Evolutionary conservation across 1,140 invertebrate species (phyloP).

Genomic region (Goniozus legneri): DNA sequence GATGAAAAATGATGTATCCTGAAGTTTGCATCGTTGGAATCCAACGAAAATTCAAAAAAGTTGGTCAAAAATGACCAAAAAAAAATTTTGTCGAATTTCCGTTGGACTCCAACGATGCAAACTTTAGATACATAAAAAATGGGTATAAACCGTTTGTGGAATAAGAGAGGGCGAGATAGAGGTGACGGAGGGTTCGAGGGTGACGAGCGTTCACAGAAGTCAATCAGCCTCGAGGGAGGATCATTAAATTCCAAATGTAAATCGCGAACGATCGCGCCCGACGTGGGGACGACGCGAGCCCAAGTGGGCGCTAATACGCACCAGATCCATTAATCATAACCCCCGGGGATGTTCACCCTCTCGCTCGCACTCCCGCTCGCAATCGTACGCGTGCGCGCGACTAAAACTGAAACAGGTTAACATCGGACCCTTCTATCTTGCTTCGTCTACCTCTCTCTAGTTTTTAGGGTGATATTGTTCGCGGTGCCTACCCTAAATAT

Average conservation of each 20-base stretch:
- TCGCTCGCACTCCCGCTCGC: conserved; percentile 2
- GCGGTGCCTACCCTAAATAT: conserved; percentile 47
- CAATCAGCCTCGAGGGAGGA: conserved; percentile 41
- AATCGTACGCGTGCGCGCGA: conserved; percentile 12
- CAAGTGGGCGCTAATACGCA: conserved; percentile 48
- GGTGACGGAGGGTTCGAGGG: conserved; percentile 10
- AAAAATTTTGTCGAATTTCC: no score
- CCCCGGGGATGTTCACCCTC: no score
- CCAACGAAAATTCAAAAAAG: no score
- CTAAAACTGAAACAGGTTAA: conserved; percentile 44
- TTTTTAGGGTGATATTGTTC: conserved; percentile 43
- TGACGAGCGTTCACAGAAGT: conserved; percentile 27
- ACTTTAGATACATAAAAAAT: no score
- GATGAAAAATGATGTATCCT: no score
- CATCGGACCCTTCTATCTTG: conserved; percentile 30
- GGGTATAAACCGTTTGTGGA: background rate
- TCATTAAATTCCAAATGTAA: conserved; percentile 49
- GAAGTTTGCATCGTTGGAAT: no score
- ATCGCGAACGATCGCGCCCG: conserved; percentile 22
- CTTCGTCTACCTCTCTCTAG: no score
- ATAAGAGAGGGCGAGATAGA: background rate
- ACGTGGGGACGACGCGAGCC: conserved; percentile 18
- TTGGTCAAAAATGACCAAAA: no score
- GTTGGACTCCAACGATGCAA: no score
- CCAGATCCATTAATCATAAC: conserved; percentile 50